Evolutionary conservation across 2,797 vertebrate genomes (phyloP).

Genomic region (Lutjanus campechanus): DNA sequence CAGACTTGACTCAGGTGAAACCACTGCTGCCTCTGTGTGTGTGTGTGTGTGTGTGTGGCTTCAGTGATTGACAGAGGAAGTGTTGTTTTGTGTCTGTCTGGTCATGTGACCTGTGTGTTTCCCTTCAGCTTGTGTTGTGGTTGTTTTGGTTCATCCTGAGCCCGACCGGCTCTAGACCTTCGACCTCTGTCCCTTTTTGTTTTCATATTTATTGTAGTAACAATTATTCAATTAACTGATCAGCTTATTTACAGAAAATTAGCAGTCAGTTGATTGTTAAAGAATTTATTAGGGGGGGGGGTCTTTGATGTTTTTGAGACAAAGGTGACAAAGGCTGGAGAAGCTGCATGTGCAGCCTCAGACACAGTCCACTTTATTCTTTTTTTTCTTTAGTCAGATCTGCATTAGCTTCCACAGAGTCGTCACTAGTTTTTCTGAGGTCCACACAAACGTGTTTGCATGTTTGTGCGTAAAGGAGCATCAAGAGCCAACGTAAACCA

Average conservation of each 20-base stretch:
- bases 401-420: too few species aligned
- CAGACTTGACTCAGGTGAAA: background rate
- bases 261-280: background rate
- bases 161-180: background rate
- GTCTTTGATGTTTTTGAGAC: too few species aligned
- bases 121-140: constrained; percentile 3
- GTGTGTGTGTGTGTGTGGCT: background rate
- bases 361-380: too few species aligned
- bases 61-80: constrained; percentile 26
- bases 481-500: too few species aligned
- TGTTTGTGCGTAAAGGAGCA: too few species aligned
- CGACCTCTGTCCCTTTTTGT: background rate
- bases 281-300: too few species aligned
- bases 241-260: background rate
- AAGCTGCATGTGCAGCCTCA: too few species aligned
- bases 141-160: background rate
- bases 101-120: constrained; percentile 60
- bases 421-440: too few species aligned
- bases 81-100: constrained; percentile 26
- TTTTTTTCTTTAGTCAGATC: too few species aligned
- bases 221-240: background rate
- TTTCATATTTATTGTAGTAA: background rate
- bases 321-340: too few species aligned
- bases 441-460: too few species aligned
- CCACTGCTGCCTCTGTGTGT: background rate